Evolutionary conservation across 2,113 vertebrate genomes (phyloP).

Genomic region (Delphinus delphis): DNA sequence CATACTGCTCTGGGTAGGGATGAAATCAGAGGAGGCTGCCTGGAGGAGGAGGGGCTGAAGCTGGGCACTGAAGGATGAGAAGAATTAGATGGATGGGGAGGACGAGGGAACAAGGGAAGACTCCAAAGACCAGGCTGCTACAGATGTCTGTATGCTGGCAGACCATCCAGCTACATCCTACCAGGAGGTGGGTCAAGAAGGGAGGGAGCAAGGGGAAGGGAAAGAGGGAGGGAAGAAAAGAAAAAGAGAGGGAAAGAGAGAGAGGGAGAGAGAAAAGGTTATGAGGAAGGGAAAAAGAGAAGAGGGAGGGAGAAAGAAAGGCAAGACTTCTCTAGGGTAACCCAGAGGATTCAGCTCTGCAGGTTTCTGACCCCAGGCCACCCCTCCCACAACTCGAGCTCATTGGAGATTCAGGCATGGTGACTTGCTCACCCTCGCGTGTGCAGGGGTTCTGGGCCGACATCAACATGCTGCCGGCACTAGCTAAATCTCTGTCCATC

Average conservation of each 20-base stretch:
- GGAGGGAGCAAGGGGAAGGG: not conserved
- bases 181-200: not conserved
- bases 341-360: not conserved
- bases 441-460: not conserved
- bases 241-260: not conserved
- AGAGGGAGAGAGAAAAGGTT: too few relatives aligned
- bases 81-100: not conserved
- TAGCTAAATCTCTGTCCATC: not conserved
- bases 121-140: too few relatives aligned
- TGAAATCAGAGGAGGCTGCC: not conserved
- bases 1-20: not conserved
- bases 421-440: not conserved
- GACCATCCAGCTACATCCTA: not conserved
- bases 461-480: not conserved
- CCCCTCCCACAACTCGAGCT: too few relatives aligned
- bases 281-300: not conserved
- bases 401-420: accelerated
- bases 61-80: not conserved
- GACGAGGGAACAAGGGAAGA: not conserved
- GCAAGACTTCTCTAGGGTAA: not conserved
- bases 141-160: not conserved
- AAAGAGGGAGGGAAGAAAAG: not conserved
- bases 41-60: not conserved
- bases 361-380: not conserved
- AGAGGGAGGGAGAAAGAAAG: not conserved